Evolutionary conservation across 64 coral and sea anemone species (phyloP), one percentile per base, ranked within the genome.

Genomic region (Porites lutea): DNA sequence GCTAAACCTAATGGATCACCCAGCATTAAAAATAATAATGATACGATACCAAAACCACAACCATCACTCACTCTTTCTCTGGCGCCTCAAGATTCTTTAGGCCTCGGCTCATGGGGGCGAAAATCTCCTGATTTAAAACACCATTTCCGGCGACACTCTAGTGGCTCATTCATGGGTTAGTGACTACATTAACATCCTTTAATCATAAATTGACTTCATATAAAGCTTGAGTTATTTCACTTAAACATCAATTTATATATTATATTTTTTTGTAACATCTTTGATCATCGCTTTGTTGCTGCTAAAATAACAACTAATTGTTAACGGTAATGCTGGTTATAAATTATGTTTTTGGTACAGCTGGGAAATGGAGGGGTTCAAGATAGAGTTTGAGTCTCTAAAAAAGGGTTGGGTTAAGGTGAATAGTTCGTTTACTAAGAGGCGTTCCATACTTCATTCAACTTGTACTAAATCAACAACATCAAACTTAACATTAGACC

Each of bases 101-200:
- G 88, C 63, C 93, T 97, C 71, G 92, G 92, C 79, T 59, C 92
- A 51, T 82, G 88, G 95, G 95, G 95, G 58, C 74, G 90, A 94
- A 97, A 97, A 68, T 94, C 95, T 21, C 50, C 95, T 75, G 95
- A 97, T 66, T 83, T 83, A 93, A 97, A 97, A 87, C 95, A 97
- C 58, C 95, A 97, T 82, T 97, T 97, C 92, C 82, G 95, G 63
- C 88, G 95, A 67, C 95, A 97, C 51, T 97, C 95, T 92, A 97
- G 95, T 94, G 95, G 95, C 52, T 97, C 95, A 37, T 97, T 97
- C 48, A 92, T 97, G 87, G 95, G 95, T 97, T 93, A 97, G 95
- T 97, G 91, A 59, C 66, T 84, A 58, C 71, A 63, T 82, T 66
- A 78, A 78, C 75, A 78, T 4, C 50, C 6, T 7, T 51, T 51